phyloP scores from a whole-genome alignment of 1,140 invertebrate species.

The Ostrea denselamellosa region DNA sequence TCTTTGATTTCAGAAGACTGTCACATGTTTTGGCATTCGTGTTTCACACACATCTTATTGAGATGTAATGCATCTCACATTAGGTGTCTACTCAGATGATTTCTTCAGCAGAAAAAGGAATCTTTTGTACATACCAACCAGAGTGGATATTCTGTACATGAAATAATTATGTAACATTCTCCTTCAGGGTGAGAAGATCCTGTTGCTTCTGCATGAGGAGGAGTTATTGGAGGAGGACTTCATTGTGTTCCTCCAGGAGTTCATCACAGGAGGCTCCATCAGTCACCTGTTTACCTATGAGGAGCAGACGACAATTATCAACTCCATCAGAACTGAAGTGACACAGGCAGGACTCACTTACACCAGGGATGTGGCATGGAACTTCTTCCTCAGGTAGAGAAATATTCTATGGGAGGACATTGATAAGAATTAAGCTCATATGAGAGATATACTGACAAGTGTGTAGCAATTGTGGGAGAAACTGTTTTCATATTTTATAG shows the following conservation, averaged over 20 bases:
- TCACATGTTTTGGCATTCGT: too few relatives aligned
- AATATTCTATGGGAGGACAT: not conserved
- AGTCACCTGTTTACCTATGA: slow-evolving; percentile 77
- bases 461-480: too few relatives aligned
- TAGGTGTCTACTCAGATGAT: too few relatives aligned
- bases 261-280: slow-evolving; percentile 76
- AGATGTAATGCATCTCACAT: too few relatives aligned
- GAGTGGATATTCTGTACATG: too few relatives aligned
- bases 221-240: slow-evolving; percentile 77
- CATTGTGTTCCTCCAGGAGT: slow-evolving; percentile 77
- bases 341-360: slow-evolving; percentile 78
- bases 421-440: too few relatives aligned
- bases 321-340: slow-evolving; percentile 78
- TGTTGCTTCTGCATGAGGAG: slow-evolving; percentile 76
- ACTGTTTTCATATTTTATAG: too few relatives aligned
- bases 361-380: slow-evolving; percentile 78
- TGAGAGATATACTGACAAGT: too few relatives aligned
- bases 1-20: not conserved
- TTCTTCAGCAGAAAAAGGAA: too few relatives aligned
- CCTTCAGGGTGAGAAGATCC: slow-evolving; percentile 76
- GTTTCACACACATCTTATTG: too few relatives aligned
- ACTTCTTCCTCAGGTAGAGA: slow-evolving; percentile 78
- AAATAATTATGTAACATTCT: too few relatives aligned
- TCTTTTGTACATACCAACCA: too few relatives aligned
- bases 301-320: slow-evolving; percentile 79